Evolutionary conservation across 2,888 invertebrate species (phyloP), one percentile per base, ranked within the genome.

Genomic region (Pyrrhia umbra): DNA sequence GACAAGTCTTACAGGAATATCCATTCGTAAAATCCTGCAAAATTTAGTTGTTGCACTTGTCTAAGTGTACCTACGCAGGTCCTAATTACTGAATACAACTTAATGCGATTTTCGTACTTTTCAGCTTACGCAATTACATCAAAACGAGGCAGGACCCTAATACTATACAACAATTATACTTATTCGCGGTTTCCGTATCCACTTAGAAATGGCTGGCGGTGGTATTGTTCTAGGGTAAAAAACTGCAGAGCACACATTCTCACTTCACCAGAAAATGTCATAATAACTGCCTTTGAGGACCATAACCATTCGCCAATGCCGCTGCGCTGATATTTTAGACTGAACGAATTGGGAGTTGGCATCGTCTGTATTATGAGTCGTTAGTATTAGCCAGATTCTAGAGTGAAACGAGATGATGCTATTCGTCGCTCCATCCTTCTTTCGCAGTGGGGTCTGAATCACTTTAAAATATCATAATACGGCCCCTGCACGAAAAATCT

Each of bases 211-310:
- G 92, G 92, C 6, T 88, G 90, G 88, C 80, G 92, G 2, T 92
- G 92, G 92, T 91, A 92, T 68, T 92, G 92, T 60, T 92, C 92
- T 3, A 88, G 84, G 42, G 88, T 90, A 37, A 91, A 85, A 74
- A 88, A 84, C 49, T 92, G 92, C 78, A 85, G 88, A 23, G 92
- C 91, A 1, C 81, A 85, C 63, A 84, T 92, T n/a, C 54, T 90
- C 34, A 90, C 91, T 0, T 82, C 83, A 3, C 68, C 70, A 0
- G 82, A 88, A 16, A 84, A 89, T 54, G 64, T 75, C 9, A 81
- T 92, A n/a, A 46, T 87, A 4, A 74, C 76, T 0, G 64, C 70
- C 6, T 75, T 77, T 0, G 90, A 90, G 0, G 54, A 63, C 6
- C 92, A 92, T 62, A 77, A 80, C 18, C 92, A 92, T 51, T 65